Evolutionary conservation across 2,797 vertebrate genomes (phyloP).

Genomic region (Ptychobarbus kaznakovi): DNA sequence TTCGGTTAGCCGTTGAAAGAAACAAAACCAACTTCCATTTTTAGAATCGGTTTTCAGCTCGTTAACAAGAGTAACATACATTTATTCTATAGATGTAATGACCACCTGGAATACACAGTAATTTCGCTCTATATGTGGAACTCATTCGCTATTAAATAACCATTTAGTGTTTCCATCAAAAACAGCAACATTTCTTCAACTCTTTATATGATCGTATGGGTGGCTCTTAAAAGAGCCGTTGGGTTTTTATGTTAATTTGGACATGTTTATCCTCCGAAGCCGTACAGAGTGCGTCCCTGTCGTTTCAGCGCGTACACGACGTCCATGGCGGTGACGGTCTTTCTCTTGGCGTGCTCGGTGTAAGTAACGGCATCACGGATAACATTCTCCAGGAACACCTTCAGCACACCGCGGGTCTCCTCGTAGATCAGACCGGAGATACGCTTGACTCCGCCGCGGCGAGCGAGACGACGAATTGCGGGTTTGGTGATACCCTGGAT

Average conservation of each 20-base stretch:
- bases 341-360: not conserved
- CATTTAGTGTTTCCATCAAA: too few relatives aligned
- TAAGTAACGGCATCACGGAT: too few relatives aligned
- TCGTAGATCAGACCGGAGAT: not conserved
- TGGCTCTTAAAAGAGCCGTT: not conserved
- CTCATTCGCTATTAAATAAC: too few relatives aligned
- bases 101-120: too few relatives aligned
- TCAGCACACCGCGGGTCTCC: too few relatives aligned
- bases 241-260: rapidly evolving
- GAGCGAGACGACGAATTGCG: not conserved
- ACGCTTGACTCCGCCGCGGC: not conserved
- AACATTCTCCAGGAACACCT: too few relatives aligned
- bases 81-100: too few relatives aligned
- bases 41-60: too few relatives aligned
- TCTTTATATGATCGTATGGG: not conserved
- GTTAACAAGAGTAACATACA: too few relatives aligned
- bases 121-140: too few relatives aligned
- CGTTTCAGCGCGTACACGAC: not conserved
- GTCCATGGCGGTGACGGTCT: not conserved
- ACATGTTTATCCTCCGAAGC: not conserved
- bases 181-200: not conserved
- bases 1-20: too few relatives aligned
- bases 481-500: constrained; percentile 1
- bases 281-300: not conserved
- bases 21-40: too few relatives aligned